A percentile compares a stretch with the other conserved stretches of the same genome.
These are phyloP conservation scores for Aegypius monachus DNA, from an alignment of 2,113 vertebrate species.

Conservation along the genomic window DNA sequence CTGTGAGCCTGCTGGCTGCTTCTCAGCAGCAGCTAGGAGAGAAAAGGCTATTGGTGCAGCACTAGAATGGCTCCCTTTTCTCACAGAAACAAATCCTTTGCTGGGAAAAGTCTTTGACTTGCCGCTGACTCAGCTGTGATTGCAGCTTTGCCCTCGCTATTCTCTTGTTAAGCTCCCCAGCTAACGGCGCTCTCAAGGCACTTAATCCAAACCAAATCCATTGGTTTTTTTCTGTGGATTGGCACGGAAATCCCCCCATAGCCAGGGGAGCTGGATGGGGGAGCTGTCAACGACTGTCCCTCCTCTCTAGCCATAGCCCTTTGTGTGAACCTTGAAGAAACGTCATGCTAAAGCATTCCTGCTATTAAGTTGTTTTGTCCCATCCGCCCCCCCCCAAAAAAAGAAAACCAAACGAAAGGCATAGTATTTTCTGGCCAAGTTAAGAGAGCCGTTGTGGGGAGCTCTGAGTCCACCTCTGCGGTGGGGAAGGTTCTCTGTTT, in stretches of 20 bases:
- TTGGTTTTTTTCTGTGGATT: neutral
- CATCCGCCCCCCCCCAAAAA: neutral
- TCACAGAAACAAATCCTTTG: neutral
- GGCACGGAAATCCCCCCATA: neutral
- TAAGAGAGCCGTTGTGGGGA: neutral
- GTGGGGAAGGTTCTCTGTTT: neutral
- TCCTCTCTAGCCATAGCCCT: neutral
- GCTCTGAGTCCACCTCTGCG: neutral
- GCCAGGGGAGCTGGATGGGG: too few species aligned
- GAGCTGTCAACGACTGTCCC: neutral
- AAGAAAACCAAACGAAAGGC: neutral
- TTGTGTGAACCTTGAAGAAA: neutral
- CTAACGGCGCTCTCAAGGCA: neutral
- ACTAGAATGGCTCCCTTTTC: neutral
- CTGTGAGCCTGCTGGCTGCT: neutral
- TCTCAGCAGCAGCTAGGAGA: neutral
- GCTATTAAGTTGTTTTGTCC: neutral
- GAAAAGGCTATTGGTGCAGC: neutral
- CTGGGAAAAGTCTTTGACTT: neutral
- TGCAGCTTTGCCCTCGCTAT: neutral
- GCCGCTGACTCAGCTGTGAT: too few species aligned
- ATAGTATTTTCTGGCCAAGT: neutral
- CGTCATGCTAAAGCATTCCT: neutral
- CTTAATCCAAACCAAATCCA: neutral
- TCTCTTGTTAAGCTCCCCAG: too few species aligned